phyloP scores from a whole-genome alignment of 2,888 invertebrate genomes.

The Anarsia innoxiella region DNA sequence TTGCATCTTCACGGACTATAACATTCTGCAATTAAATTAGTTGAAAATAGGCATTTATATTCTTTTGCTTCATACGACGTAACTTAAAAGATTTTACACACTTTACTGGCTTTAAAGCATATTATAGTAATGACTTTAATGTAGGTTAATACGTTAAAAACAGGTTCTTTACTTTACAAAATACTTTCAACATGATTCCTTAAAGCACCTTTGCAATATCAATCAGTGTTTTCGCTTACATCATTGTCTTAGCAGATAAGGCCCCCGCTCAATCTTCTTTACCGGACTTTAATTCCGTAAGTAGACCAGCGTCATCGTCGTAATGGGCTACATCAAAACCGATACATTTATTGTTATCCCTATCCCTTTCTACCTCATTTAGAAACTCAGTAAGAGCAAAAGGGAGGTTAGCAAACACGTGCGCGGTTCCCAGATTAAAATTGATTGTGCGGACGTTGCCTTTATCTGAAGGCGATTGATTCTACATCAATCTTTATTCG shows the following conservation, averaged over 20 bases:
- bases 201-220: conserved; percentile 32
- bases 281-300: conserved; percentile 67
- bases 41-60: too few relatives aligned
- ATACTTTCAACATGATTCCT: conserved; percentile 2
- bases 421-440: conserved; percentile 66
- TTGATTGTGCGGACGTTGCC: conserved; percentile 65
- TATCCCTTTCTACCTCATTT: conserved; percentile 30
- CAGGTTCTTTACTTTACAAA: neutral
- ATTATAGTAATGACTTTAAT: neutral
- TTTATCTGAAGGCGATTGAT: conserved; percentile 68
- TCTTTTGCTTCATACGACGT: too few relatives aligned
- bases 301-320: conserved; percentile 44
- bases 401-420: conserved; percentile 36
- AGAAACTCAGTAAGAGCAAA: conserved; percentile 19
- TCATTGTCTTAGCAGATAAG: conserved; percentile 69
- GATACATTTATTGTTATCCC: conserved; percentile 37
- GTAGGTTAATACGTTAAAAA: neutral
- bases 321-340: conserved; percentile 34
- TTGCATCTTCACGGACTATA: too few relatives aligned
- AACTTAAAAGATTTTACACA: too few relatives aligned
- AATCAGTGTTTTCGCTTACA: conserved; percentile 63
- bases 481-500: conserved; percentile 73
- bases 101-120: neutral
- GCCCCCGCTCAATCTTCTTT: conserved; percentile 67
- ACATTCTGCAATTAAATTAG: too few relatives aligned